Base-by-base conservation (phyloP, 64 coral and sea anemone species). In the Montipora sp. region DNA sequence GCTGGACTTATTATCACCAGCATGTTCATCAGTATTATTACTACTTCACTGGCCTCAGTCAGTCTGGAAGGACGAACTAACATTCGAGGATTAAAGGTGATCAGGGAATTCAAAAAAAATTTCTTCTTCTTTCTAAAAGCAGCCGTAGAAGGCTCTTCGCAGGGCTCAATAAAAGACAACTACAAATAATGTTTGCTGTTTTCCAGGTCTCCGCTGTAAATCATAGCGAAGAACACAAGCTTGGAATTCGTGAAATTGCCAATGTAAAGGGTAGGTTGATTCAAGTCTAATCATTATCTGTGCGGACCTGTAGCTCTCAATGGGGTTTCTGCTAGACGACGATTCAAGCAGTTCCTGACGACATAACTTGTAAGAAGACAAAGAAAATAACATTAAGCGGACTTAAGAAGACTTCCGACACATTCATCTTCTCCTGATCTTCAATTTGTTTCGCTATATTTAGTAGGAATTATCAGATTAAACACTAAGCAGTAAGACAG, bases 11-110 rank as follows among this genome's bases (percentile, higher is more conserved):
- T 94, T 53, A 97, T 97, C n/a, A 94, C 77, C 57, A 97, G 92
- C 19, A 97, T 97, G 82, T 97, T 97, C 15, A 97, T 97, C 77
- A 88, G 95, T 27, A 82, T 97, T 63, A 97, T 97, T 20, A 97
- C 95, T 1, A 69, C 95, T 15, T 77, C 95, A 48, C 68, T 97
- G 5, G 91, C 92, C 21, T 77, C 89, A 45, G 89, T 89, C 4
- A 88, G 89, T 87, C 43, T 91, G 66, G 24, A 87, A 51, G 94
- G 88, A 5, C 45, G 75, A 44, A 77, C 60, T n/a, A 59, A 77
- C 14, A 65, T 95, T 3, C 67, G 74, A n/a, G 94, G 89, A 65
- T 75, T 92, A 22, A 84, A 66, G 93, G 93, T 95, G 51, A 59
- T 70, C 47, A 36, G 5, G 36, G 22, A 59, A 67, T 77, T 22